Percentiles rank a stretch among this genome's conserved stretches.
Conservation (phyloP, 2,888 invertebrate species). For the Thereva unica region DNA sequence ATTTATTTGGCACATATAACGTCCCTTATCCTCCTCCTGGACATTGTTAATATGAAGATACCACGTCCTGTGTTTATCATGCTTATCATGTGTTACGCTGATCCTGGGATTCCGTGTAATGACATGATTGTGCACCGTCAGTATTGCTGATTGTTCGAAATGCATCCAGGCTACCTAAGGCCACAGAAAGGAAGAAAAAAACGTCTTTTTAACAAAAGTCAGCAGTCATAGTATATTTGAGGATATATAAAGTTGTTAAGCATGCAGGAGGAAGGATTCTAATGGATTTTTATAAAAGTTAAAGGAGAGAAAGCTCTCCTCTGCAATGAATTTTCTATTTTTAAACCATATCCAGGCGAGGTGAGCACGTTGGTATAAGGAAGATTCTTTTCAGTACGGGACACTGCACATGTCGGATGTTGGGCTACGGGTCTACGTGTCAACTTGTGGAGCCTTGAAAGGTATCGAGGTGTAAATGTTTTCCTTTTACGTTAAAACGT, state of each 20-base stretch:
- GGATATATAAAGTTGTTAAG: background rate
- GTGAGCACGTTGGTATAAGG: too few relatives aligned
- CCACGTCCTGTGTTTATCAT: slow-evolving; percentile 83
- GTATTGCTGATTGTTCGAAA: slow-evolving; percentile 89
- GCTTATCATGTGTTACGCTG: slow-evolving; percentile 87
- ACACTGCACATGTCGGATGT: slow-evolving; percentile 28
- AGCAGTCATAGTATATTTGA: slow-evolving; percentile 20
- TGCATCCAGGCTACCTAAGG: slow-evolving; percentile 94
- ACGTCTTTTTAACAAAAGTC: slow-evolving; percentile 5
- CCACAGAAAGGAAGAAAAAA: slow-evolving; percentile 42
- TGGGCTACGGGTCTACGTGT: slow-evolving; percentile 38
- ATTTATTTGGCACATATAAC: slow-evolving; percentile 94
- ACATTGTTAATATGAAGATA: slow-evolving; percentile 90
- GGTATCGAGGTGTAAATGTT: slow-evolving; percentile 42
- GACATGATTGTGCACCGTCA: slow-evolving; percentile 92
- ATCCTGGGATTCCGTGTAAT: slow-evolving; percentile 91
- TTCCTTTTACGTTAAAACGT: slow-evolving; percentile 41
- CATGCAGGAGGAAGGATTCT: slow-evolving; percentile 7
- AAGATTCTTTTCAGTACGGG: background rate
- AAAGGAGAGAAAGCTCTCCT: slow-evolving; percentile 3
- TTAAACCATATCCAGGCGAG: too few relatives aligned
- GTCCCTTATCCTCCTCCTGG: slow-evolving; percentile 86
- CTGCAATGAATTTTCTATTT: slow-evolving; percentile 26
- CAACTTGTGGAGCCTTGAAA: slow-evolving; percentile 36
- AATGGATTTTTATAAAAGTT: slow-evolving; percentile 25